Conservation (phyloP, 2,888 invertebrate genomes). For the Hypselothyrea guttata region DNA sequence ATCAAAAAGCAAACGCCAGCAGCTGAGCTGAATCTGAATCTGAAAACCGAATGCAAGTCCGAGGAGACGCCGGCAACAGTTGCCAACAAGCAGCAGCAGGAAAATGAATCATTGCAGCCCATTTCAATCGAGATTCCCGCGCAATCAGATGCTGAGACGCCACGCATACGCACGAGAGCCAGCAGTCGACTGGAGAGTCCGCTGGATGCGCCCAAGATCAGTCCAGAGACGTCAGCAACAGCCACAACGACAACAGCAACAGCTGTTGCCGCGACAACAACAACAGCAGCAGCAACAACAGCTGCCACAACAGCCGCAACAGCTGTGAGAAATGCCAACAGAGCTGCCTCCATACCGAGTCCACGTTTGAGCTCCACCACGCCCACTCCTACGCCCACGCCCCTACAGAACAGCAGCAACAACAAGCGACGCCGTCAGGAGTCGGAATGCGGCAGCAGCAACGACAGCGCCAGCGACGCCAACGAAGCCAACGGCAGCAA, state of each 20-base stretch:
- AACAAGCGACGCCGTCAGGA: constrained; percentile 89
- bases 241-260: constrained; percentile 47
- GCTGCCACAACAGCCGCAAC: constrained; percentile 47
- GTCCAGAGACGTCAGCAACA: constrained; percentile 65
- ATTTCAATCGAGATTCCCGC: constrained; percentile 92
- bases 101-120: constrained; percentile 84
- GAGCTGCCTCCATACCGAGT: constrained; percentile 66
- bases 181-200: constrained; percentile 88
- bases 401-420: constrained; percentile 14
- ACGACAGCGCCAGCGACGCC: constrained; percentile 42
- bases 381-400: constrained; percentile 52
- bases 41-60: constrained; percentile 16
- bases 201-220: constrained; percentile 82
- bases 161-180: constrained; percentile 86
- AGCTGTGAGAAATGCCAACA: constrained; percentile 43
- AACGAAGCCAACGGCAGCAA: constrained; percentile 48
- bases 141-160: constrained; percentile 82
- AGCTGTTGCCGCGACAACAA: constrained; percentile 1
- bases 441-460: constrained; percentile 85
- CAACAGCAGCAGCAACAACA: constrained; percentile 18
- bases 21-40: constrained; percentile 28
- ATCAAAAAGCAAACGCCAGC: constrained; percentile 36
- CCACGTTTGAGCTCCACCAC: constrained; percentile 64
- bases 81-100: constrained; percentile 18
- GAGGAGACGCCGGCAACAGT: constrained; percentile 5